Evolutionary conservation across 2,113 vertebrate genomes (phyloP), one percentile per base, ranked within the genome.

Genomic region (Montifringilla adamsi): DNA sequence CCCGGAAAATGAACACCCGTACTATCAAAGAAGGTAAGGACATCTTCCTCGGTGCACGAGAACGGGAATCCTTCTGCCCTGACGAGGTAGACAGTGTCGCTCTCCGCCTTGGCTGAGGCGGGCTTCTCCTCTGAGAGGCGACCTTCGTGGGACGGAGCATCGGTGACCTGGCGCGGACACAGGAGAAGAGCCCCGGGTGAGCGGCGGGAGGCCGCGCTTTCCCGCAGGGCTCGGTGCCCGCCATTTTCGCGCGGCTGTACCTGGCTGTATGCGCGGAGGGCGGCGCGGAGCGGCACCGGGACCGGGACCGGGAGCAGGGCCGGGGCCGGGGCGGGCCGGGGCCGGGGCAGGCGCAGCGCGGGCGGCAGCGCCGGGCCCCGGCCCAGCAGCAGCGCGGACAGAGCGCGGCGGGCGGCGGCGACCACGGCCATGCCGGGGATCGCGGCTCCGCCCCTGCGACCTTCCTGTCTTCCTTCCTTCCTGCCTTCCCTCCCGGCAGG

Each of bases 11-110:
- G 1, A 83, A 15, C n/a, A 49, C 20, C 21, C 94, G 35, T 97
- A 99, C 99, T 98, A 70, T 98, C 98, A 92, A 99, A 99, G 84
- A 99, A 99, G n/a, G 97, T 94, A 16, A 99, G 94, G 26, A 99
- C 97, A 11, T 99, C 99, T 52, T 99, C 98, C 49, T 98, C 91
- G 4, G 98, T 98, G 95, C 99, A 99, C 0, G 98, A 98, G 98
- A 98, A 99, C 0, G 98, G 98, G 31, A 99, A 95, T 22, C 99
- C 99, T 91, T 98, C 98, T 1, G 99, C 99, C 18, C 98, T 98
- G 81, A 99, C 70, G 60, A 99, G 98, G 66, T 98, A 99, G 19
- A 99, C 97, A 2, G 97, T 97, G 80, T 97, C 96, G 1, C 62
- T 88, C 8, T 96, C 97, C 12, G 83, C 17, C 30, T 97, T 79